Percentiles rank a stretch among this genome's conserved stretches.
Evolutionary conservation across 2,797 vertebrate genomes (phyloP).

Genomic region (Leuciscus waleckii): DNA sequence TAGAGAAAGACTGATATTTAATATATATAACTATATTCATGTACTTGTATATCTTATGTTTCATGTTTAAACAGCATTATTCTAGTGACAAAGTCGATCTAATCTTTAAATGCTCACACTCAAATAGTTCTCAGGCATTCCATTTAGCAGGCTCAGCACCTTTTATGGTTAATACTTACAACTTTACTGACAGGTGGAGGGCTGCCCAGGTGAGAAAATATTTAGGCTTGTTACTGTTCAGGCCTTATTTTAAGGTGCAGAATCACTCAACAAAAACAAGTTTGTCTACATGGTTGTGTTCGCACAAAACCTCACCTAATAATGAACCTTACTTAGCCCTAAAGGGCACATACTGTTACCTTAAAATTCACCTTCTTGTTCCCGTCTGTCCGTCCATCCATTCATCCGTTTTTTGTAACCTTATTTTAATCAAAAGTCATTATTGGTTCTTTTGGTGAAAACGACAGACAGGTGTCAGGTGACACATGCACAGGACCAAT

Average conservation of each 20-base stretch:
- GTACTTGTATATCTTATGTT: too few species aligned
- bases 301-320: neutral
- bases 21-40: too few species aligned
- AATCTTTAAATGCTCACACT: neutral
- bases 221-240: neutral
- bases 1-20: too few species aligned
- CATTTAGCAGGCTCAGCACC: neutral
- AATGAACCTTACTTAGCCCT: neutral
- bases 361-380: neutral
- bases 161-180: neutral
- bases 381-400: too few species aligned
- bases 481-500: too few species aligned
- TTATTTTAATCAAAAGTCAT: too few species aligned
- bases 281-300: slow-evolving; percentile 7
- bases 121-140: neutral
- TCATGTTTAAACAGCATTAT: too few species aligned
- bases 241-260: neutral
- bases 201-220: neutral
- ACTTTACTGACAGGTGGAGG: neutral
- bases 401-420: too few species aligned
- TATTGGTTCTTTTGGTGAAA: neutral
- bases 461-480: neutral
- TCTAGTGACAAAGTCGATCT: too few species aligned
- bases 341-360: neutral
- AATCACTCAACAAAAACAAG: neutral